These are phyloP conservation scores for Ctenosaura bakeri DNA, from an alignment of 2,797 vertebrate genomes.

Conservation along the genomic window DNA sequence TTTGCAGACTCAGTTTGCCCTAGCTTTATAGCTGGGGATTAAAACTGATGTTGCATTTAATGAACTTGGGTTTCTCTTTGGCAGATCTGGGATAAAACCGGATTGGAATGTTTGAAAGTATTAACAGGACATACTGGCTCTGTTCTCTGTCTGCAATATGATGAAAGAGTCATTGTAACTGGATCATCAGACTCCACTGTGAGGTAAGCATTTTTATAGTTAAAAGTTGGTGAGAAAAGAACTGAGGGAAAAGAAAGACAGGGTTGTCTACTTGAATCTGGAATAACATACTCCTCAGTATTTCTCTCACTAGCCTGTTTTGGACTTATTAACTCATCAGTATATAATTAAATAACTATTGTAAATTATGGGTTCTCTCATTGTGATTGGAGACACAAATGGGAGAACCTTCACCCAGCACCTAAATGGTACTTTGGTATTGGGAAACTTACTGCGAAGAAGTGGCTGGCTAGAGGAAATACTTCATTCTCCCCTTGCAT, in stretches of 20 bases:
- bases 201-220: conserved; percentile 81
- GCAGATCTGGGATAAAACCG: conserved; percentile 98
- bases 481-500: background rate
- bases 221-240: background rate
- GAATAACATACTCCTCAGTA: background rate
- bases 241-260: background rate
- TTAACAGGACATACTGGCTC: conserved; percentile 98
- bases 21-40: background rate
- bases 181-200: conserved; percentile 98
- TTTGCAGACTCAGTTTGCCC: accelerated
- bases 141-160: conserved; percentile 97
- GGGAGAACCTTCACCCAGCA: background rate
- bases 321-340: background rate
- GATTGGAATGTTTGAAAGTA: conserved; percentile 97
- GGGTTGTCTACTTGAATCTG: background rate
- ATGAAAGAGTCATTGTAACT: conserved; percentile 97
- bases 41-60: background rate
- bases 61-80: conserved; percentile 45
- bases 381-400: background rate
- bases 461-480: background rate
- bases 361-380: background rate
- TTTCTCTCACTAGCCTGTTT: background rate
- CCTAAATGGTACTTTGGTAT: background rate
- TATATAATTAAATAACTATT: conserved; percentile 8
- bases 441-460: background rate